These are phyloP conservation scores for Leucophenga montana DNA, from an alignment of 2,888 invertebrate genomes.

Conservation along the genomic window DNA sequence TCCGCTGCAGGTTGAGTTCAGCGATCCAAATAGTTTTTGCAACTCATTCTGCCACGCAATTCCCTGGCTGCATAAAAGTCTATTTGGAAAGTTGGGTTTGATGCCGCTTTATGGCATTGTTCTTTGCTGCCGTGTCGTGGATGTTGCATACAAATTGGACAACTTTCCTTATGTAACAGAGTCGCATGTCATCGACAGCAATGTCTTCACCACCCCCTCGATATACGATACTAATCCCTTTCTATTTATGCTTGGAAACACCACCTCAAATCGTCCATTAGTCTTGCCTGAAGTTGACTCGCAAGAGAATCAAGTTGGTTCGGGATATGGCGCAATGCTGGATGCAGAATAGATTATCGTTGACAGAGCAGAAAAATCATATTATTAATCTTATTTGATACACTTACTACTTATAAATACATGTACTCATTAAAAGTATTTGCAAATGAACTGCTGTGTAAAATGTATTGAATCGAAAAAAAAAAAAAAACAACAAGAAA, in stretches of 20 bases:
- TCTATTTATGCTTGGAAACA: neutral
- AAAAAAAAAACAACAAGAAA: too few species aligned
- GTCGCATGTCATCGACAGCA: neutral
- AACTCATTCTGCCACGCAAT: slow-evolving; percentile 40
- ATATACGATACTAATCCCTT: too few species aligned
- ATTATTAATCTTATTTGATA: too few species aligned
- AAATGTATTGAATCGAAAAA: too few species aligned
- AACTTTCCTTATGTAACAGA: slow-evolving; percentile 33
- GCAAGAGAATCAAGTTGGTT: neutral
- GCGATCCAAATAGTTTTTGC: slow-evolving; percentile 39
- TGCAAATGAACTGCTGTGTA: too few species aligned
- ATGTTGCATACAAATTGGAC: slow-evolving; percentile 34
- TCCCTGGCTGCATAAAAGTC: slow-evolving; percentile 42
- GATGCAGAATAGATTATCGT: too few species aligned
- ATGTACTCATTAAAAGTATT: too few species aligned
- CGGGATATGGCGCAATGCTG: neutral
- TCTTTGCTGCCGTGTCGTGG: slow-evolving; percentile 40
- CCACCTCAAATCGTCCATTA: neutral
- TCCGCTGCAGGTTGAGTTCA: slow-evolving; percentile 27
- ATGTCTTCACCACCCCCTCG: neutral
- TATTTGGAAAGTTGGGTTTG: slow-evolving; percentile 43
- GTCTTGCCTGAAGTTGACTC: neutral
- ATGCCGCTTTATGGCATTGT: slow-evolving; percentile 43
- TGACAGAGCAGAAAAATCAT: too few species aligned
- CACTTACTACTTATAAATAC: too few species aligned